Evolutionary conservation across 2,113 vertebrate genomes (phyloP).

Genomic region (Parotia lawesii): DNA sequence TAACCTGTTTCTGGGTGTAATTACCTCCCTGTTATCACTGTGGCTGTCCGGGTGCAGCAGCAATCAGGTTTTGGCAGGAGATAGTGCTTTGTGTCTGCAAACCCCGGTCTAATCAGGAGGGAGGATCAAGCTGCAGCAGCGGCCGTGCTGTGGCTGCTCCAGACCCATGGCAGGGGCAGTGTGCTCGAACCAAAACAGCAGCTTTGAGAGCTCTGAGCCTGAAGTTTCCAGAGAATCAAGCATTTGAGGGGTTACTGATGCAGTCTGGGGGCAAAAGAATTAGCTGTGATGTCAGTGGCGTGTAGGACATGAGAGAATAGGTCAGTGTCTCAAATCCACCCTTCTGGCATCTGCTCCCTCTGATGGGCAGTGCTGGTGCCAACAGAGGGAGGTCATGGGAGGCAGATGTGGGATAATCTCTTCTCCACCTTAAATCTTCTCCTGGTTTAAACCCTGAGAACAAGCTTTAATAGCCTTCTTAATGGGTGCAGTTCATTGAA

Average conservation of each 20-base stretch:
- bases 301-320: neutral
- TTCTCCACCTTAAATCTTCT: slow-evolving; percentile 20
- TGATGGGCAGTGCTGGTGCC: neutral
- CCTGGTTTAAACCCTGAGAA: slow-evolving; percentile 10
- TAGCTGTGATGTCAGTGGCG: neutral
- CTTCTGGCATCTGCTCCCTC: neutral
- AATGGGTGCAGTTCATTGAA: slow-evolving; percentile 31
- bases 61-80: neutral
- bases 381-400: neutral
- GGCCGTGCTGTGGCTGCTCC: neutral
- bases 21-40: neutral
- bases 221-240: neutral
- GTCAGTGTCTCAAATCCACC: neutral
- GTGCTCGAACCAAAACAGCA: neutral
- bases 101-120: neutral
- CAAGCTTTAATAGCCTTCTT: slow-evolving; percentile 23
- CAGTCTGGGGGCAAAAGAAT: neutral
- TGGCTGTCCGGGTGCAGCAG: neutral
- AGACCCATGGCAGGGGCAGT: rapidly evolving
- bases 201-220: neutral
- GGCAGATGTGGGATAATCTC: slow-evolving; percentile 48
- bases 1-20: neutral
- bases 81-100: slow-evolving; percentile 25
- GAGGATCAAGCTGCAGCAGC: neutral
- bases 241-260: neutral